These are phyloP conservation scores for Tromatobia lineatoria DNA, from an alignment of 2,888 invertebrate genomes.

Conservation along the genomic window DNA sequence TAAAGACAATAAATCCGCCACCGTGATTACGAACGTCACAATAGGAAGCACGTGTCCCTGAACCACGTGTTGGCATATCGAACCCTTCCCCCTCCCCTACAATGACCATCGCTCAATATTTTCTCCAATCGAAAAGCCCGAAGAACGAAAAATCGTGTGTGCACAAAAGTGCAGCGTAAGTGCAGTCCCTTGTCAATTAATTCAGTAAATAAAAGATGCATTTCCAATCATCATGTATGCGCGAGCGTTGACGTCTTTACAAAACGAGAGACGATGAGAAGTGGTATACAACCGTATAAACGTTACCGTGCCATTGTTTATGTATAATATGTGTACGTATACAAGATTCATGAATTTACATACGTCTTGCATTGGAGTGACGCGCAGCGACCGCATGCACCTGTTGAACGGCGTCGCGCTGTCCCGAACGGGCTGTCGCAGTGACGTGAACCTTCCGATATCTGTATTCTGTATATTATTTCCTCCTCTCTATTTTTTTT, in stretches of 20 bases:
- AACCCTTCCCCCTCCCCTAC: background rate
- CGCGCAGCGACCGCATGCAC: conserved; percentile 73
- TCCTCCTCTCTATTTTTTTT: background rate
- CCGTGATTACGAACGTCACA: background rate
- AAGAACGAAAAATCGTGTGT: background rate
- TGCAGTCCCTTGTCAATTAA: background rate
- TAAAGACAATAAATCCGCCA: background rate
- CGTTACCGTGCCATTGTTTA: conserved; percentile 35
- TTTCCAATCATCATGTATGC: background rate
- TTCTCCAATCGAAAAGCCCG: background rate
- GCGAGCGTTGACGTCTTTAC: conserved; percentile 7
- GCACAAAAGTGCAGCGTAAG: background rate
- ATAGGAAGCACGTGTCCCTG: background rate
- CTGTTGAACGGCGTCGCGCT: conserved; percentile 74
- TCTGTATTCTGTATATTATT: conserved; percentile 22
- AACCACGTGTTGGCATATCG: conserved; percentile 11
- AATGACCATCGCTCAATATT: background rate
- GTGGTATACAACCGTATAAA: conserved; percentile 27
- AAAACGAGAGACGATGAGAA: conserved; percentile 1
- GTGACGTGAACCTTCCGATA: conserved; percentile 63
- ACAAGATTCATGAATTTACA: conserved; percentile 71
- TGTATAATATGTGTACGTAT: conserved; percentile 48
- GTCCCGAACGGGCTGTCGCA: conserved; percentile 50
- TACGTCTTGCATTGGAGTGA: conserved; percentile 69
- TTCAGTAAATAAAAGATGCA: background rate